A percentile compares a stretch with the other conserved stretches of the same genome.
Evolutionary conservation across 2,797 vertebrate species (phyloP).

Genomic region (Austrolebias charrua): DNA sequence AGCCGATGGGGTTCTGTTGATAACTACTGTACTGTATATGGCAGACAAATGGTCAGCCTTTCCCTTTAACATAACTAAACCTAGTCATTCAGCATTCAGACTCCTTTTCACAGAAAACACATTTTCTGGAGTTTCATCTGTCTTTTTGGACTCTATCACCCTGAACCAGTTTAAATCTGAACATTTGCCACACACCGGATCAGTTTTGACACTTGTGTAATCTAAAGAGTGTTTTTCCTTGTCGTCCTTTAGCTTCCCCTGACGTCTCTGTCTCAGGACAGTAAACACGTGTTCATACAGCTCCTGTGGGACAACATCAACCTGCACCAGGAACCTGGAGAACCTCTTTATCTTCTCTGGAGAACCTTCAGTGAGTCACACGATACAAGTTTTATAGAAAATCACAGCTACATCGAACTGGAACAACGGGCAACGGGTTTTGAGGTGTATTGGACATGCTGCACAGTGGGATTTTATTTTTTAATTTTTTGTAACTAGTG

Average conservation of each 20-base stretch:
- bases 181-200: neutral
- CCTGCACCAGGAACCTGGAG: constrained; percentile 89
- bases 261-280: constrained; percentile 91
- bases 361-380: constrained; percentile 88
- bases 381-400: neutral
- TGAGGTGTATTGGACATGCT: too few species aligned
- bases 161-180: neutral
- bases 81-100: too few species aligned
- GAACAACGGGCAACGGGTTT: neutral
- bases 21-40: too few species aligned
- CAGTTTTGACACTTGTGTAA: neutral
- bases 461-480: too few species aligned
- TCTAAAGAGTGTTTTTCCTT: neutral
- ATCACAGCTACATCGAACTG: neutral
- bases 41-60: too few species aligned
- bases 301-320: constrained; percentile 98
- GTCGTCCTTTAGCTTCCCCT: constrained; percentile 84
- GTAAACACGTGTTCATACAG: constrained; percentile 93
- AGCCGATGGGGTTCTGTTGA: too few species aligned
- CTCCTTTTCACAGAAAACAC: too few species aligned
- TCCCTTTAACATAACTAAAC: too few species aligned
- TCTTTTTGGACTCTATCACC: neutral
- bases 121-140: too few species aligned
- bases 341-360: constrained; percentile 92
- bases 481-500: too few species aligned